Evolutionary conservation across 2,113 vertebrate genomes (phyloP).

Genomic region (Apodemus speciosus): DNA sequence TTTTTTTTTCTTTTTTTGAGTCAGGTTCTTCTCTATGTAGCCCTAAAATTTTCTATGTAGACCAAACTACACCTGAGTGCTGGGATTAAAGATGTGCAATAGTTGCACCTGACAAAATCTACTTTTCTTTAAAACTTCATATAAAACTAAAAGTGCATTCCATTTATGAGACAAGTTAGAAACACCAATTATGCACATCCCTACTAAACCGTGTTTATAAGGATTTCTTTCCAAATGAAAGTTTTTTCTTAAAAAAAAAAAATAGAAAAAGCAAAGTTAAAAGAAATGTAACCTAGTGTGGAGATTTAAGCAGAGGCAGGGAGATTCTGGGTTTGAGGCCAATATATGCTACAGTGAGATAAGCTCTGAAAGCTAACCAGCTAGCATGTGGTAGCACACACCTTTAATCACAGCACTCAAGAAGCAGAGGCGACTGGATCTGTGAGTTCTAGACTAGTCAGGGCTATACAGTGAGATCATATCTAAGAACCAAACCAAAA

Average conservation of each 20-base stretch:
- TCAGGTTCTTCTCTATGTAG: not conserved
- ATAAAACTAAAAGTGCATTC: not conserved
- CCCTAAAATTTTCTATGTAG: not conserved
- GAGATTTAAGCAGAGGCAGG: not conserved
- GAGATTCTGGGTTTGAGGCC: not conserved
- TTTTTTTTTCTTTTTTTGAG: not conserved
- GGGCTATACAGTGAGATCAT: not conserved
- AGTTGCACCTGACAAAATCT: not conserved
- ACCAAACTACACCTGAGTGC: not conserved
- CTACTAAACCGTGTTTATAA: constrained; percentile 29
- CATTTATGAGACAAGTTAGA: constrained; percentile 1
- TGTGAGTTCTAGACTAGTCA: not conserved
- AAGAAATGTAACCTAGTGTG: not conserved
- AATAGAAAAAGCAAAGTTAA: constrained; percentile 16
- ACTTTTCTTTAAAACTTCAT: constrained; percentile 40
- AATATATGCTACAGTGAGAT: not conserved
- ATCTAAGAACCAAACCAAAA: not conserved
- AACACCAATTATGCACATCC: not conserved
- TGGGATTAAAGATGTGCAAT: not conserved
- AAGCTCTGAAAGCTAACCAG: not conserved
- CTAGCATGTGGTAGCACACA: too few relatives aligned
- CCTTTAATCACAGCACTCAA: not conserved
- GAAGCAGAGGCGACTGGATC: not conserved
- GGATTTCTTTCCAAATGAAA: constrained; percentile 13
- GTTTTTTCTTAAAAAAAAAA: not conserved